Percentiles rank a stretch among this genome's conserved stretches.
Conservation (phyloP, 2,797 vertebrate genomes). For the Gallirallus australis region DNA sequence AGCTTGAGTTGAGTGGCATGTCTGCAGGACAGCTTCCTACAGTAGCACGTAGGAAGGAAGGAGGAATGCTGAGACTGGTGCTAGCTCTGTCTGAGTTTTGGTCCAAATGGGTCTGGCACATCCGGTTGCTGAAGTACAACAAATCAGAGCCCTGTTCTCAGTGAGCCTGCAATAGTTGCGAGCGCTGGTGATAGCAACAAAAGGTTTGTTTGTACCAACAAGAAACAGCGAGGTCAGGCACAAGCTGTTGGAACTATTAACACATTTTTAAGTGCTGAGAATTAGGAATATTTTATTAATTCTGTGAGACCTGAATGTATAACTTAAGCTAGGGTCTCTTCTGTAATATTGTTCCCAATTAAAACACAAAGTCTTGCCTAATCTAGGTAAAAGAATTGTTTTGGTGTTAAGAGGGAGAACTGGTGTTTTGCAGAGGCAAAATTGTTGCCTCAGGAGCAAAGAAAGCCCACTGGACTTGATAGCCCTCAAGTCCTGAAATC, state of each 20-base stretch:
- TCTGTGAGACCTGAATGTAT: constrained; percentile 22
- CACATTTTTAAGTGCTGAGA: constrained; percentile 68
- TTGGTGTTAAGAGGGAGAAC: not conserved
- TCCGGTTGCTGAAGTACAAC: not conserved
- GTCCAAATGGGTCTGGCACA: constrained; percentile 31
- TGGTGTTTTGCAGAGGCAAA: not conserved
- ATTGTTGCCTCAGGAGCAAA: not conserved
- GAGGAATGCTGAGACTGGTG: not conserved
- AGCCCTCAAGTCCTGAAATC: not conserved
- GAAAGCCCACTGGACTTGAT: not conserved
- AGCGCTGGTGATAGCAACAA: constrained; percentile 49
- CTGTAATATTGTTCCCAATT: not conserved
- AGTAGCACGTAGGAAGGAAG: not conserved
- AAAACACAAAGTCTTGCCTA: not conserved
- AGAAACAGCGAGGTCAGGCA: constrained; percentile 56
- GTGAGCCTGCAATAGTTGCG: constrained; percentile 27
- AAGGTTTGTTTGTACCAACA: constrained; percentile 67
- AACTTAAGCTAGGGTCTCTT: not conserved
- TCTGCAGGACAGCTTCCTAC: not conserved
- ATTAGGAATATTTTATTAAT: constrained; percentile 62
- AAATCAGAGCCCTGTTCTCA: constrained; percentile 29
- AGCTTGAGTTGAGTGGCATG: not conserved
- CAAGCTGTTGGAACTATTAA: constrained; percentile 54
- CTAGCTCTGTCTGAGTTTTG: constrained; percentile 11
- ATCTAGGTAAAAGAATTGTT: not conserved